Base-by-base conservation (phyloP, 2,797 vertebrate genomes). In the Molossus molossus region DNA sequence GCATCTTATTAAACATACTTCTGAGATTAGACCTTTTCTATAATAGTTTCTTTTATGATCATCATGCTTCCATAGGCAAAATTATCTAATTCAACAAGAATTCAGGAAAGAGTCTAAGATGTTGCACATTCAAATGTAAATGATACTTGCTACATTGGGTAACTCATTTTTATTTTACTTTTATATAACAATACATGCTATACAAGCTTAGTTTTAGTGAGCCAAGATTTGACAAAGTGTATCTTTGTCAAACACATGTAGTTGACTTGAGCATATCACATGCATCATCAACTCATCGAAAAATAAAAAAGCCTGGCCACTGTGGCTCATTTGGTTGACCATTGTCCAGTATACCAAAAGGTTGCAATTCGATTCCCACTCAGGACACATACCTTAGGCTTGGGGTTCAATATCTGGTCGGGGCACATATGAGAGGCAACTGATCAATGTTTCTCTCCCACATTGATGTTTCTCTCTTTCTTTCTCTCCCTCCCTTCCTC, bases 41-140 rank as follows among this genome's bases (percentile, higher is more conserved):
- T 58, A 3, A 69, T 92, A 58, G 40, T 88, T 80, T 64, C 21
- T 91, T 87, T 95, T 92, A 95, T 82, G 73, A 67, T 77, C 37
- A 55, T 93, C 23, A 67, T 77, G 6, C 33, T 97, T 97, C 60
- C 91, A 27, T 23, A 75, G 53, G 14, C 73, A 96, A 91, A 91
- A 95, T 57, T 73, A 29, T 87, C 95, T 77, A 92, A 88, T 97
- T 96, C 62, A 77, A 11, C 94, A 93, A 93, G 87, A 84, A 23
- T 62, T 62, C 86, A 83, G 87, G 15, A 48, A 58, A 69, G 65
- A 95, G 45, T 80, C 48, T 70, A 72, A 79, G 87, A 93, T 64
- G 13, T 37, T 25, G 9, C 5, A 83, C 67, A 97, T 98, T 97
- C 73, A 97, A 93, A 97, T 97, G 94, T 87, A 98, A 97, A 97